Evolutionary conservation across 1,140 invertebrate genomes (phyloP).

Genomic region (Charaxes varanes): DNA sequence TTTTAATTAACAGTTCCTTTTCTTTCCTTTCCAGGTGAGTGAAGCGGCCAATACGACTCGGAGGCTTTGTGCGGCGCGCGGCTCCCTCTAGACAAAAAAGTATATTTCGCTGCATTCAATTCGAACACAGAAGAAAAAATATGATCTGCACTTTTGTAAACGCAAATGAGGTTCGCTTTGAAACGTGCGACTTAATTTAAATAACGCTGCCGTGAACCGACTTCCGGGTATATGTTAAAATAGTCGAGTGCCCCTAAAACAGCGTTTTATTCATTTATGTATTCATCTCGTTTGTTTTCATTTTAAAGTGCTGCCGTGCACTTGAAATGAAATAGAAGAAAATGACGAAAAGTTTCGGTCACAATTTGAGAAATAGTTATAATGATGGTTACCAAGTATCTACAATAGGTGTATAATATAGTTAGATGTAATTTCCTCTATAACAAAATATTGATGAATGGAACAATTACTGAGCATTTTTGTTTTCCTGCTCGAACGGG

Average conservation of each 20-base stretch:
- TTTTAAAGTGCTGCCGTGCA: too few species aligned
- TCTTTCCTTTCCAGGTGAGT: constrained; percentile 72
- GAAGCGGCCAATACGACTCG: constrained; percentile 56
- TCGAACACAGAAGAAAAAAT: constrained; percentile 65
- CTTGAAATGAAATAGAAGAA: too few species aligned
- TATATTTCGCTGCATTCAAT: constrained; percentile 68
- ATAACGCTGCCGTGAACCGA: constrained; percentile 42
- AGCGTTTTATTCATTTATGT: constrained; percentile 8
- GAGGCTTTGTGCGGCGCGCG: constrained; percentile 48
- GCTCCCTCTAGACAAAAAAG: constrained; percentile 52
- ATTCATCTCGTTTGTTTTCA: background rate
- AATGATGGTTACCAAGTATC: too few species aligned
- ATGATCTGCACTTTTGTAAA: constrained; percentile 69
- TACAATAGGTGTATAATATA: too few species aligned
- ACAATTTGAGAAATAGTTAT: too few species aligned
- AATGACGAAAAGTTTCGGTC: too few species aligned
- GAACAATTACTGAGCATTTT: too few species aligned
- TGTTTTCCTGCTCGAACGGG: too few species aligned
- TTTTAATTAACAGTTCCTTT: constrained; percentile 73
- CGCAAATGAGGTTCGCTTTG: constrained; percentile 66
- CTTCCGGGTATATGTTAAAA: constrained; percentile 28
- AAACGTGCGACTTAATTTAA: constrained; percentile 58
- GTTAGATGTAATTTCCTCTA: too few species aligned
- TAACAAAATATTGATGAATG: too few species aligned
- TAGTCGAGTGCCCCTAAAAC: constrained; percentile 22